Conservation (phyloP, 2,888 invertebrate species). For the Troglohyphantes excavatus region DNA sequence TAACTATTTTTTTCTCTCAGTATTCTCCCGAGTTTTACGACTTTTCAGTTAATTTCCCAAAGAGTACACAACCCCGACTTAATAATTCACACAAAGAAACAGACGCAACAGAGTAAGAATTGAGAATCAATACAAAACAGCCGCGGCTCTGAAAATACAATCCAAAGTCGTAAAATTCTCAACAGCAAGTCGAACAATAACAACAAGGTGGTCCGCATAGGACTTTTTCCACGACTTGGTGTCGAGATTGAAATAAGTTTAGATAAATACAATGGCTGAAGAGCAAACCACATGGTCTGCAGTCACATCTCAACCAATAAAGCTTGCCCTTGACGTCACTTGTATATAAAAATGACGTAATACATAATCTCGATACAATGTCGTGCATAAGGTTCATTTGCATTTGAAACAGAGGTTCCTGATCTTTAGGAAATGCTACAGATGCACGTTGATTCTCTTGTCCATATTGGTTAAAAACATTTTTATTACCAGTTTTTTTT, state of each 20-base stretch:
- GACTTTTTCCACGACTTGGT: no score
- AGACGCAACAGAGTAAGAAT: neutral
- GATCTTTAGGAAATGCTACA: constrained; percentile 20
- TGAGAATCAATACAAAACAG: neutral
- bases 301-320: no score
- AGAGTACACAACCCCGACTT: neutral
- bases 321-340: no score
- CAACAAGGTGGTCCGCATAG: constrained; percentile 18
- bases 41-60: neutral
- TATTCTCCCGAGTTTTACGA: no score
- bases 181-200: neutral
- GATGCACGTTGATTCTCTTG: constrained; percentile 18
- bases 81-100: constrained; percentile 11
- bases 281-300: no score
- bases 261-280: no score
- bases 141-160: constrained; percentile 3
- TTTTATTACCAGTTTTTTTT: constrained; percentile 29
- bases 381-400: no score
- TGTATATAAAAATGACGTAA: no score
- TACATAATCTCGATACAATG: no score
- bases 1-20: no score
- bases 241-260: no score
- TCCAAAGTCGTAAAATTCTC: constrained; percentile 23
- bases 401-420: constrained; percentile 50
- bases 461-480: neutral